Evolutionary conservation across 2,888 invertebrate genomes (phyloP).

Genomic region (Limnephilus rhombicus): DNA sequence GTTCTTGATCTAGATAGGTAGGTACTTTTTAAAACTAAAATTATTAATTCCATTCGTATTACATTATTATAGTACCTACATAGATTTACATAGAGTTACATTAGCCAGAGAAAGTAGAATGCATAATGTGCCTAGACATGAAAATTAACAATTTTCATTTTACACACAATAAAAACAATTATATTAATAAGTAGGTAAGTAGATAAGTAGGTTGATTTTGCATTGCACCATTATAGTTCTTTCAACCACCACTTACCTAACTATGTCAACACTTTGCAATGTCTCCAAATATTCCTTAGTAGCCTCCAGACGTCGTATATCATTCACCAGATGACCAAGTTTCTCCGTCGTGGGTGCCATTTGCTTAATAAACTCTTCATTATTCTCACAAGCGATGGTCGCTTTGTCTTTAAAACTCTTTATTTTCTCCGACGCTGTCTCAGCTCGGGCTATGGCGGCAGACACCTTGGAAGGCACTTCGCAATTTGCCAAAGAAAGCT

Average conservation of each 20-base stretch:
- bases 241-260: constrained; percentile 77
- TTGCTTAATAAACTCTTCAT: constrained; percentile 73
- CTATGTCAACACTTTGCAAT: constrained; percentile 83
- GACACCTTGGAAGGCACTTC: constrained; percentile 82
- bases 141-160: not conserved
- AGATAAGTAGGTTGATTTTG: too few relatives aligned
- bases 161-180: not conserved
- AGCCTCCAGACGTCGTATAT: constrained; percentile 78
- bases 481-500: constrained; percentile 81
- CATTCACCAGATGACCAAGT: constrained; percentile 78
- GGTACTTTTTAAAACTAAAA: not conserved
- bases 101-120: not conserved
- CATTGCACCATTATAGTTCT: too few relatives aligned
- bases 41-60: not conserved
- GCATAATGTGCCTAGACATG: not conserved
- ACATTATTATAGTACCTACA: not conserved
- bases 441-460: constrained; percentile 81
- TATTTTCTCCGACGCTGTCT: constrained; percentile 76
- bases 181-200: not conserved
- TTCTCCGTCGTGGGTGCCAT: constrained; percentile 76
- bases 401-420: constrained; percentile 73
- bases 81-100: not conserved
- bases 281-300: constrained; percentile 82
- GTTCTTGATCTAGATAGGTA: not conserved
- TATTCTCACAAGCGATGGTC: constrained; percentile 72